Evolutionary conservation across 2,888 invertebrate genomes (phyloP).

Genomic region (Cactoblastis cactorum): DNA sequence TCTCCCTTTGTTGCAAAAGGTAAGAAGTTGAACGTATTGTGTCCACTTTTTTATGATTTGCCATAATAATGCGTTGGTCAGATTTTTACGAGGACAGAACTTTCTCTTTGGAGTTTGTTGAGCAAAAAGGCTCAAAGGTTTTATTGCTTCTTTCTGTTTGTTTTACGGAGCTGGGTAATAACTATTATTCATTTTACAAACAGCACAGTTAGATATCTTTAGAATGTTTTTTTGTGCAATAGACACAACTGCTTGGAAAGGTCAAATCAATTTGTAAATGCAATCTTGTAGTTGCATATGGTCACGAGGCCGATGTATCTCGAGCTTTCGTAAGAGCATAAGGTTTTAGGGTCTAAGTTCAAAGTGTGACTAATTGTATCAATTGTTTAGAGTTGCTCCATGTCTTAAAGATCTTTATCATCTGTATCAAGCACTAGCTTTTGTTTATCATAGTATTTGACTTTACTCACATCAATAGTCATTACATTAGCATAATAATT

Average conservation of each 20-base stretch:
- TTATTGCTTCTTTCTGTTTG: not conserved
- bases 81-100: constrained; percentile 34
- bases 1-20: constrained; percentile 73
- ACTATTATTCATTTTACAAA: not conserved
- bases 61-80: constrained; percentile 38
- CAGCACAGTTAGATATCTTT: not conserved
- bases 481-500: too few relatives aligned
- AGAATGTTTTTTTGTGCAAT: constrained; percentile 11
- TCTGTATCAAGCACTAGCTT: constrained; percentile 5
- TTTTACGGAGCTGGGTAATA: not conserved
- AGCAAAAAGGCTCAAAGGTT: constrained; percentile 25
- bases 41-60: constrained; percentile 48
- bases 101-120: constrained; percentile 48
- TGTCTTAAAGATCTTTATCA: not conserved
- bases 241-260: not conserved
- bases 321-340: constrained; percentile 16
- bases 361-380: not conserved
- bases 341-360: not conserved
- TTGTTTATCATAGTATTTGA: too few relatives aligned
- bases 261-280: constrained; percentile 7
- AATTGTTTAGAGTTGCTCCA: not conserved
- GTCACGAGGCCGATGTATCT: constrained; percentile 22
- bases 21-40: constrained; percentile 52
- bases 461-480: not conserved
- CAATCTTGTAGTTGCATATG: constrained; percentile 6